A percentile compares a stretch with the other conserved stretches of the same genome.
These are phyloP conservation scores for Rapana venosa DNA, from an alignment of 2,888 invertebrate species.

Conservation along the genomic window DNA sequence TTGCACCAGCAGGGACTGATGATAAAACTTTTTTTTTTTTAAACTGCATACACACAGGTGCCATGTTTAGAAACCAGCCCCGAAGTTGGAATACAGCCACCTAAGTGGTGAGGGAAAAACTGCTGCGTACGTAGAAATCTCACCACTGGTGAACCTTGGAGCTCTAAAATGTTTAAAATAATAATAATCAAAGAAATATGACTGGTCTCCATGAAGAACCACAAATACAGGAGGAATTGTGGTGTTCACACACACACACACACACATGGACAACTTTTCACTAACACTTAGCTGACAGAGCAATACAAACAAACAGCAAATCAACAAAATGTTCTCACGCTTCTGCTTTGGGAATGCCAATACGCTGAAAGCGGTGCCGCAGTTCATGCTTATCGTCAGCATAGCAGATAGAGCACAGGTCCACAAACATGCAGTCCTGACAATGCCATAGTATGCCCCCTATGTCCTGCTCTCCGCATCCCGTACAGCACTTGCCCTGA, in stretches of 20 bases:
- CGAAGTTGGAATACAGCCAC: too few species aligned
- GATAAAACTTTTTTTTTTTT: too few species aligned
- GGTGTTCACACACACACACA: background rate
- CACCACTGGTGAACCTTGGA: too few species aligned
- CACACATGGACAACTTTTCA: background rate
- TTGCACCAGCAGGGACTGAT: too few species aligned
- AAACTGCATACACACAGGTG: too few species aligned
- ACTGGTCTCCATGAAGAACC: too few species aligned
- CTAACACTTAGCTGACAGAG: background rate
- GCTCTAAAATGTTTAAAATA: too few species aligned
- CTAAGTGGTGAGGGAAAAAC: too few species aligned
- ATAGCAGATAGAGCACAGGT: constrained; percentile 47
- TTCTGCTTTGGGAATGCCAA: constrained; percentile 16
- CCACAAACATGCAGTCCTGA: constrained; percentile 32
- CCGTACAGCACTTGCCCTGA: background rate
- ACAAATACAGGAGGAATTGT: too few species aligned
- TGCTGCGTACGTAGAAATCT: too few species aligned
- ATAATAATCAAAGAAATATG: too few species aligned
- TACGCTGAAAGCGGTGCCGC: constrained; percentile 43
- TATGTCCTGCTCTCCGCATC: constrained; percentile 34
- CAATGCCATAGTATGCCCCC: constrained; percentile 45
- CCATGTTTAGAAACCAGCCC: too few species aligned
- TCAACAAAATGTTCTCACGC: constrained; percentile 22
- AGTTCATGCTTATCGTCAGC: constrained; percentile 43
- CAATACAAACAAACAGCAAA: background rate